Evolutionary conservation across 2,797 vertebrate genomes (phyloP).

Genomic region (Pterois miles): DNA sequence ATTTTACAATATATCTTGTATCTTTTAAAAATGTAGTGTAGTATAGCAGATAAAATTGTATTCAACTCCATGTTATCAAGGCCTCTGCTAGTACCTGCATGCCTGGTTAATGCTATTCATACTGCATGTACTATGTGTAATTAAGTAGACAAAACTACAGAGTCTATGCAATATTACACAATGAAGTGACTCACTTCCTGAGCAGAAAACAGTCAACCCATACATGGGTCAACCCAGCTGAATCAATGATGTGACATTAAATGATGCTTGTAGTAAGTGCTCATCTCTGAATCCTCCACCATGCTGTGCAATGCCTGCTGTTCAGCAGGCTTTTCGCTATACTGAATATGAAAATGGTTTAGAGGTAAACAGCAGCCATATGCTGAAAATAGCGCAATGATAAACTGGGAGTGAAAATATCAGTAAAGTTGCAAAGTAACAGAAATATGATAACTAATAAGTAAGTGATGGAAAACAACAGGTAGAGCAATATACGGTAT

Average conservation of each 20-base stretch:
- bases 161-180: not conserved
- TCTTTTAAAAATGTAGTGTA: not conserved
- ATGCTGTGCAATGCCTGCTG: conserved; percentile 32
- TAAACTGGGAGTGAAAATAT: not conserved
- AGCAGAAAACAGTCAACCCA: conserved; percentile 2
- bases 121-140: not conserved
- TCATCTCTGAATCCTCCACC: conserved; percentile 35
- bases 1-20: not conserved
- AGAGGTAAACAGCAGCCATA: conserved; percentile 1
- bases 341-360: conserved; percentile 42
- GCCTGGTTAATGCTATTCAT: not conserved
- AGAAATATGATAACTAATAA: not conserved
- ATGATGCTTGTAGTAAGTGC: conserved; percentile 45
- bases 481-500: no score
- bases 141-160: not conserved
- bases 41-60: not conserved
- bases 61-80: not conserved
- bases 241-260: conserved; percentile 49
- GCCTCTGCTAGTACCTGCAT: not conserved
- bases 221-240: conserved; percentile 10
- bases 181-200: not conserved
- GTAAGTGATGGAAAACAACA: not conserved
- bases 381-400: not conserved
- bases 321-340: conserved; percentile 12
- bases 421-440: not conserved